Conservation (phyloP, 2,888 invertebrate species). For the Eumacrocentrus americanus region DNA sequence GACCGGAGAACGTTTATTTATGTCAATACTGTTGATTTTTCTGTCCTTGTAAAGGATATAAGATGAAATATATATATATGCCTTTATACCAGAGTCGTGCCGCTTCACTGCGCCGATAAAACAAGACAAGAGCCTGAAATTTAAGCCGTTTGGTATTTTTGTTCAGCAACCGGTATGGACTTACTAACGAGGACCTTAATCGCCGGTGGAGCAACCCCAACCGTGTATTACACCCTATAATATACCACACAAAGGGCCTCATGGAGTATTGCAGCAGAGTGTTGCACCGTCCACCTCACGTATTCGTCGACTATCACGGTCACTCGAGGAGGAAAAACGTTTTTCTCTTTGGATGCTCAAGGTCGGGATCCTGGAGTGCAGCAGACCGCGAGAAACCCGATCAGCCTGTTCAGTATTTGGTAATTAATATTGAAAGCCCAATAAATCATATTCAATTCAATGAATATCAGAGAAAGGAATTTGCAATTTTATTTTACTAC, state of each 20-base stretch:
- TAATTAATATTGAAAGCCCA: conserved; percentile 51
- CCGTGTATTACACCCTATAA: conserved; percentile 77
- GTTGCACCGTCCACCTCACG: conserved; percentile 67
- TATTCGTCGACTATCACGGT: conserved; percentile 80
- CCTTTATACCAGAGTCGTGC: too few species aligned
- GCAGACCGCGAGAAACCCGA: conserved; percentile 66
- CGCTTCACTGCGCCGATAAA: too few species aligned
- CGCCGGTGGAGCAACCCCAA: conserved; percentile 82
- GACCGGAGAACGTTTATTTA: background rate
- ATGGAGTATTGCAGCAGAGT: conserved; percentile 70
- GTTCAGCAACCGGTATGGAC: conserved; percentile 78
- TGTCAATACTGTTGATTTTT: too few species aligned
- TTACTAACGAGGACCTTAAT: conserved; percentile 86
- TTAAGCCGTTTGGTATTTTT: conserved; percentile 15
- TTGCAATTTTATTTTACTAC: too few species aligned
- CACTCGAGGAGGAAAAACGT: conserved; percentile 86
- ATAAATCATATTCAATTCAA: conserved; percentile 36
- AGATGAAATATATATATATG: too few species aligned
- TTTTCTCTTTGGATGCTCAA: conserved; percentile 83
- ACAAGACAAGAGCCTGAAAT: background rate
- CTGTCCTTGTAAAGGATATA: too few species aligned
- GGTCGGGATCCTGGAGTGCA: conserved; percentile 72
- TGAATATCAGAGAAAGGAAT: too few species aligned
- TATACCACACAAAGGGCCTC: conserved; percentile 80
- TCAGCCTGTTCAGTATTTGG: conserved; percentile 68